Evolutionary conservation across 2,113 vertebrate genomes (phyloP).

Genomic region (Macroglossus sobrinus): DNA sequence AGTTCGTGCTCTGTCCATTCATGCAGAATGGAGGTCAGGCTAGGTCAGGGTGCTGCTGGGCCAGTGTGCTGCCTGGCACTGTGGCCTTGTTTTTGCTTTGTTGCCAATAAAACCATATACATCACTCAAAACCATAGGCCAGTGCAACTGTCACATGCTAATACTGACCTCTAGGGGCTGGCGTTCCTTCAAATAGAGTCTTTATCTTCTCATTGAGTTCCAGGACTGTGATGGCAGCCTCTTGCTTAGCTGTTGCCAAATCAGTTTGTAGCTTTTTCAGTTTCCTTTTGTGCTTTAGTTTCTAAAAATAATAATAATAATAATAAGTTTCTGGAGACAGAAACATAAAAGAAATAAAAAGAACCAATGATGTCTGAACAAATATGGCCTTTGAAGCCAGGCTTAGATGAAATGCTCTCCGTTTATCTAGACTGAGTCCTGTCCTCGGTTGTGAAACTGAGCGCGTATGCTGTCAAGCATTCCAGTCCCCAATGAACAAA

Average conservation of each 20-base stretch:
- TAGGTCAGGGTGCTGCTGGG: not conserved
- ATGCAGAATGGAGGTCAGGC: not conserved
- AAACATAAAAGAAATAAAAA: not conserved
- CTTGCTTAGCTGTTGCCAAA: slow-evolving; percentile 38
- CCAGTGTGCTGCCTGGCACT: not conserved
- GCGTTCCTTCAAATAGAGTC: slow-evolving; percentile 29
- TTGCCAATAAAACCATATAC: not conserved
- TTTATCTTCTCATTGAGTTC: slow-evolving; percentile 58
- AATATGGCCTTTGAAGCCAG: not conserved
- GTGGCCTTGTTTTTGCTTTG: not conserved
- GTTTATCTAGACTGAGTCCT: not conserved
- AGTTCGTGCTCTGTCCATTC: not conserved
- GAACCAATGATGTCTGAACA: not conserved
- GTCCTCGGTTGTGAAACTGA: not conserved
- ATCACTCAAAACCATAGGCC: not conserved
- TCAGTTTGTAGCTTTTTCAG: slow-evolving; percentile 25
- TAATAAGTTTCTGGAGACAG: slow-evolving; percentile 6
- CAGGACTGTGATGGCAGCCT: slow-evolving; percentile 30
- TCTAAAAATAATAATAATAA: not conserved
- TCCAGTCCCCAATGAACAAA: not conserved
- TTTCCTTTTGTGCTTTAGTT: slow-evolving; percentile 34
- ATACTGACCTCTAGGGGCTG: slow-evolving; percentile 84
- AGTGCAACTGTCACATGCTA: slow-evolving; percentile 57
- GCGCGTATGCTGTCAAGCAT: not conserved
- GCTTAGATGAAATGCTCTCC: not conserved